A percentile compares a stretch with the other conserved stretches of the same genome.
phyloP scores from a whole-genome alignment of 2,888 invertebrate species.

The Oscheius onirici region DNA sequence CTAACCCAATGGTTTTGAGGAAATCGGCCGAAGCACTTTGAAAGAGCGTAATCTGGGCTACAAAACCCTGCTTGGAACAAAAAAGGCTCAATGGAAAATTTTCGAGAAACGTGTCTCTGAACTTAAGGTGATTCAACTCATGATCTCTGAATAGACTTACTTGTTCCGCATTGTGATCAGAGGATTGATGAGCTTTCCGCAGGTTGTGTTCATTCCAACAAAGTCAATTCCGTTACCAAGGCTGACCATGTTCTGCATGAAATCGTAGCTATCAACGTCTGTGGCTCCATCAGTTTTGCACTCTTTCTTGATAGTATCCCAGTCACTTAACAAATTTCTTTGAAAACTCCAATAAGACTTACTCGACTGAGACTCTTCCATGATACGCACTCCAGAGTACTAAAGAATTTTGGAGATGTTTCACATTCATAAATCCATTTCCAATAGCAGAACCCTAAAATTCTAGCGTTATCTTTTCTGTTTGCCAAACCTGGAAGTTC shows the following conservation, averaged over 20 bases:
- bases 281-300: conserved; percentile 35
- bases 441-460: conserved; percentile 69
- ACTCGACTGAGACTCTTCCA: conserved; percentile 63
- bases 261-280: conserved; percentile 60
- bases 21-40: no score
- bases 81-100: no score
- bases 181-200: conserved; percentile 54
- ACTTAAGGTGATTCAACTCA: no score
- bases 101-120: no score
- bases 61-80: no score
- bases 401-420: conserved; percentile 60
- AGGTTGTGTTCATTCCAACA: conserved; percentile 38
- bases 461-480: background rate
- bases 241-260: conserved; percentile 35
- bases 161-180: conserved; percentile 42
- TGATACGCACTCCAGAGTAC: conserved; percentile 66
- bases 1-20: no score
- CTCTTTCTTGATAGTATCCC: conserved; percentile 45
- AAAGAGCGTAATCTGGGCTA: no score
- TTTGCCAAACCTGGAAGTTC: conserved; percentile 54
- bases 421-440: conserved; percentile 69
- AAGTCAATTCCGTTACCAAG: conserved; percentile 46
- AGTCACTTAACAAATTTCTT: conserved; percentile 43
- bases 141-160: conserved; percentile 3
- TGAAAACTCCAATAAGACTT: conserved; percentile 2